Evolutionary conservation across 1,140 invertebrate species (phyloP).

Genomic region (Agrypnia vestita): DNA sequence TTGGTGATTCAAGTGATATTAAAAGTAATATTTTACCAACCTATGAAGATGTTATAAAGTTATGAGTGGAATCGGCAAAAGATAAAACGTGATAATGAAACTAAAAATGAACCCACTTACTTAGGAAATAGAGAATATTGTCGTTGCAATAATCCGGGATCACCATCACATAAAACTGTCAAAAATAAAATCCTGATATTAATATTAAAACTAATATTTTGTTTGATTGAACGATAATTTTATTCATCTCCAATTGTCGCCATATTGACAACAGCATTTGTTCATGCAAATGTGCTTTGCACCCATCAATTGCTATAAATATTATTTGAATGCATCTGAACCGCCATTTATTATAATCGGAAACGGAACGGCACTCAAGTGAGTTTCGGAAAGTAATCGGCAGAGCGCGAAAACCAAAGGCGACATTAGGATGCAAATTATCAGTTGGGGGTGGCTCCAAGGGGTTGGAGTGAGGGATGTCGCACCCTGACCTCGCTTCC

Average conservation of each 20-base stretch:
- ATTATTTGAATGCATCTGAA: constrained; percentile 57
- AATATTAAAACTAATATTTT: too few species aligned
- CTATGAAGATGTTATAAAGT: too few species aligned
- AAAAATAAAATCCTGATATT: too few species aligned
- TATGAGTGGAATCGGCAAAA: too few species aligned
- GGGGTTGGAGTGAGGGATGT: neutral
- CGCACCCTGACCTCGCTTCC: constrained; percentile 1
- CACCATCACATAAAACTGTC: too few species aligned
- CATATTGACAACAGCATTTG: neutral
- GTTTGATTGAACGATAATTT: neutral
- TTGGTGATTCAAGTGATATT: too few species aligned
- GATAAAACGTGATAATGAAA: too few species aligned
- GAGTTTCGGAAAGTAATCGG: constrained; percentile 47
- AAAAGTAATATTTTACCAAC: too few species aligned
- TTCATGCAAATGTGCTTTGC: constrained; percentile 41
- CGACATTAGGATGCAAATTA: constrained; percentile 62
- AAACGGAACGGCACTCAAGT: constrained; percentile 49
- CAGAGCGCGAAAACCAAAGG: constrained; percentile 60
- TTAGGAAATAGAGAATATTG: too few species aligned
- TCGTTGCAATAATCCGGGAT: too few species aligned
- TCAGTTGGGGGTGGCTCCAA: constrained; percentile 31
- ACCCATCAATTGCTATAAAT: constrained; percentile 41
- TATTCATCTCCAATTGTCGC: constrained; percentile 17
- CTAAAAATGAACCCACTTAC: too few species aligned
- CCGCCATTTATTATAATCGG: constrained; percentile 56